These are phyloP conservation scores for Meloidogyne floridensis DNA, from an alignment of 1,140 invertebrate genomes.

Conservation along the genomic window DNA sequence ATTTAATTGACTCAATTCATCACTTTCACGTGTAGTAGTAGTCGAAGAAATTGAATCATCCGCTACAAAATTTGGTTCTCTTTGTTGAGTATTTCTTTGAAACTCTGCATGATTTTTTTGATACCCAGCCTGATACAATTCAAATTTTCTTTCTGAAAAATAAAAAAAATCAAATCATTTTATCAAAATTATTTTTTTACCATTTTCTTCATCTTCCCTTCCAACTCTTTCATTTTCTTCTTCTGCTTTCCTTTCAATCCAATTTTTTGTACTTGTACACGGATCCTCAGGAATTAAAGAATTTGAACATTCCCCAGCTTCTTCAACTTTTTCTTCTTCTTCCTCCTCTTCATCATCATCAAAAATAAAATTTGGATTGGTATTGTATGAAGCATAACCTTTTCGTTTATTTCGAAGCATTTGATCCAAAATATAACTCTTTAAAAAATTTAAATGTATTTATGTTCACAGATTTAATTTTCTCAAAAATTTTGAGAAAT, in stretches of 20 bases:
- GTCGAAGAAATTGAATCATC: background rate
- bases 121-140: no score
- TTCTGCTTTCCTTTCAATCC: constrained; percentile 2
- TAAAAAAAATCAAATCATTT: no score
- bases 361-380: constrained; percentile 15
- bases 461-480: background rate
- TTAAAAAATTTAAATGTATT: background rate
- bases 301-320: background rate
- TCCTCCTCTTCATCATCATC: background rate
- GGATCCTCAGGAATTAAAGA: background rate
- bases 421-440: constrained; percentile 39
- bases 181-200: no score
- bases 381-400: constrained; percentile 16
- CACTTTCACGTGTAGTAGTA: constrained; percentile 16
- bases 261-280: background rate
- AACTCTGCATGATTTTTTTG: no score
- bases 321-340: background rate
- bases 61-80: no score
- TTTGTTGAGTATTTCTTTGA: no score
- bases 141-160: no score
- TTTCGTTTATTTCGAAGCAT: constrained; percentile 31
- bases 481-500: no score
- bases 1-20: constrained; percentile 19
- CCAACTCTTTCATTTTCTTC: constrained; percentile 7
- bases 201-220: no score